Conservation (phyloP, 2,797 vertebrate species). For the Cercopithecus mitis region DNA sequence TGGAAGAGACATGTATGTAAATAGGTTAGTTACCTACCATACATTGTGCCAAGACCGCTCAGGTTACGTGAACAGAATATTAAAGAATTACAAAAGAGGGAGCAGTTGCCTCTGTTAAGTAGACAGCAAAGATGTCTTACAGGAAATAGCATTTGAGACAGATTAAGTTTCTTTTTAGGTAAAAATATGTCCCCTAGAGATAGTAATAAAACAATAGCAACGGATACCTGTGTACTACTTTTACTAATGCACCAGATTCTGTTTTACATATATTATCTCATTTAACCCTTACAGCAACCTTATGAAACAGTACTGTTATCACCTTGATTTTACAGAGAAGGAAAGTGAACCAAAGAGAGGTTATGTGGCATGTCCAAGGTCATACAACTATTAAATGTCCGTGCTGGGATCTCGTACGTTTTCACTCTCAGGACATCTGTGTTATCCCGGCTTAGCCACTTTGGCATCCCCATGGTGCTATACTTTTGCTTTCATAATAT, state of each 20-base stretch:
- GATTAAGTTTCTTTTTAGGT: slow-evolving; percentile 33
- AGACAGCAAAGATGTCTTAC: not conserved
- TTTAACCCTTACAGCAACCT: not conserved
- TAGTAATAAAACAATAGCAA: not conserved
- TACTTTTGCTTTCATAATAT: not conserved
- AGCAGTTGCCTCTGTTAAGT: not conserved
- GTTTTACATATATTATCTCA: not conserved
- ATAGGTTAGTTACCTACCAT: not conserved
- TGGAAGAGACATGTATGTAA: not conserved
- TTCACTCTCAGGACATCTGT: not conserved
- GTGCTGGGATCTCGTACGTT: accelerated
- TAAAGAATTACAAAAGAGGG: not conserved
- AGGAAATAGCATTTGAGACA: not conserved
- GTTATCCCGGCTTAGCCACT: not conserved
- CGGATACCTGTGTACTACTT: not conserved
- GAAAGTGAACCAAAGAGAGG: slow-evolving; percentile 1
- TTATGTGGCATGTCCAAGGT: not conserved
- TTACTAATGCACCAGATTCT: not conserved
- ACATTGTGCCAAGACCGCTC: not conserved
- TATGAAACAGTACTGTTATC: not conserved
- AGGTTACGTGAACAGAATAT: not conserved
- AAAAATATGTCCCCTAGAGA: slow-evolving; percentile 14
- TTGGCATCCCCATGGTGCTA: not conserved
- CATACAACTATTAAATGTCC: not conserved
- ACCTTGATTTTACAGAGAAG: slow-evolving; percentile 10